Evolutionary conservation across 2,888 invertebrate genomes (phyloP).

Genomic region (Altica lythri): DNA sequence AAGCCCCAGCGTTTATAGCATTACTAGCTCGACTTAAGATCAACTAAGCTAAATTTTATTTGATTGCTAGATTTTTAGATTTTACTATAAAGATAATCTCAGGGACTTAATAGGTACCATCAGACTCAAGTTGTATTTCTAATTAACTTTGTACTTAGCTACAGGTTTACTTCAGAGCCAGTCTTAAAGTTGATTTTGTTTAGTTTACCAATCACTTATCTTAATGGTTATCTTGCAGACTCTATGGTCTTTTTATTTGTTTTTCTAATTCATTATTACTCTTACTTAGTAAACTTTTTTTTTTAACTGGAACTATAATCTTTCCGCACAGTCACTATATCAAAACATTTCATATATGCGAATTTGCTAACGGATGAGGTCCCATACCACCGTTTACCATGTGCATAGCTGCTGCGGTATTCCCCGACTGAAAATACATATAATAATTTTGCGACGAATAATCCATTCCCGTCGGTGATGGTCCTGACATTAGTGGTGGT

Average conservation of each 20-base stretch:
- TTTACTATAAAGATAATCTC: no score
- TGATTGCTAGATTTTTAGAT: neutral
- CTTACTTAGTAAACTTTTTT: no score
- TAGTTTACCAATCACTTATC: neutral
- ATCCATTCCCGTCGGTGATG: conserved; percentile 49
- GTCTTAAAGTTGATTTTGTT: neutral
- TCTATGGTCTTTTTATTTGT: no score
- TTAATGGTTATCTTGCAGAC: neutral
- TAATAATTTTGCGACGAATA: conserved; percentile 62
- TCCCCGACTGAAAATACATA: conserved; percentile 65
- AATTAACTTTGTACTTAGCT: no score
- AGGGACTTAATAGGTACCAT: no score
- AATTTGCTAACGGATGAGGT: conserved; percentile 45
- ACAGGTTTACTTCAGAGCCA: no score
- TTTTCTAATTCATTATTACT: no score
- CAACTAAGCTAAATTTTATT: neutral
- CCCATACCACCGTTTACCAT: conserved; percentile 51
- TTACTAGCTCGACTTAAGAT: no score
- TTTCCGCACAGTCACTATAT: neutral
- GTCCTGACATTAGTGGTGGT: conserved; percentile 51
- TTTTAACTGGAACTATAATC: neutral
- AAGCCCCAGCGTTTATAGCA: neutral
- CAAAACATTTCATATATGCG: conserved; percentile 36
- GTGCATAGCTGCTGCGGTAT: conserved; percentile 48
- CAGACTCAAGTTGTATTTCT: no score